Evolutionary conservation across 1,140 invertebrate genomes (phyloP), one percentile per base, ranked within the genome.

Genomic region (Psix sp.): DNA sequence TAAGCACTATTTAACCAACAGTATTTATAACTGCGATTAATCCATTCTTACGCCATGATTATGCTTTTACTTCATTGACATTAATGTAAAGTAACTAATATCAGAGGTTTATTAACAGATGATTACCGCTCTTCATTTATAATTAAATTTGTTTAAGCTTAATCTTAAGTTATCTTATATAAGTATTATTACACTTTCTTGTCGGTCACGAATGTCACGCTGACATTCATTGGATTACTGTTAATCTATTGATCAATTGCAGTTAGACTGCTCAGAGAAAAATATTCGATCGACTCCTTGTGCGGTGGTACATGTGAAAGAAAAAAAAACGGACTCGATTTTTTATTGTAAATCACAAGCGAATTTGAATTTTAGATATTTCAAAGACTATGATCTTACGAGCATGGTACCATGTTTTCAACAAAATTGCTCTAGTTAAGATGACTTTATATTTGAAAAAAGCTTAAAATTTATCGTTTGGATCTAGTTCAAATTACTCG

Each of bases 321-420:
- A 3, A 24, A 24, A 24, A 24, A 24, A 31, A 11, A 33, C 15
- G 26, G 31, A 26, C 11, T 31, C 39, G 51, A 29, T 17, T 43
- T 54, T 40, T 31, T 40, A 29, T n/a, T 21, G 13, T 21, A 51
- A 33, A 35, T 39, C 26, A 0, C 10, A 13, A 3, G 39, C 51
- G 51, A 56, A 56, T 56, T 56, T 56, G 51, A 39, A 56, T 56
- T 56, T 56, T 14, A 56, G 43, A 39, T 56, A 14, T 56, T 33
- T 51, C 5, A 49, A 24, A 4, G 21, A 24, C 21, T 7, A 24
- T n/a, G n/a, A n/a, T n/a, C n/a, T n/a, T n/a, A n/a, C n/a, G n/a
- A n/a, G n/a, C n/a, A n/a, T n/a, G n/a, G n/a, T n/a, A n/a, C n/a
- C n/a, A n/a, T n/a, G n/a, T n/a, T n/a, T n/a, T n/a, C n/a, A n/a